Conservation (phyloP, 2,888 invertebrate genomes). For the Cantharis nigra region DNA sequence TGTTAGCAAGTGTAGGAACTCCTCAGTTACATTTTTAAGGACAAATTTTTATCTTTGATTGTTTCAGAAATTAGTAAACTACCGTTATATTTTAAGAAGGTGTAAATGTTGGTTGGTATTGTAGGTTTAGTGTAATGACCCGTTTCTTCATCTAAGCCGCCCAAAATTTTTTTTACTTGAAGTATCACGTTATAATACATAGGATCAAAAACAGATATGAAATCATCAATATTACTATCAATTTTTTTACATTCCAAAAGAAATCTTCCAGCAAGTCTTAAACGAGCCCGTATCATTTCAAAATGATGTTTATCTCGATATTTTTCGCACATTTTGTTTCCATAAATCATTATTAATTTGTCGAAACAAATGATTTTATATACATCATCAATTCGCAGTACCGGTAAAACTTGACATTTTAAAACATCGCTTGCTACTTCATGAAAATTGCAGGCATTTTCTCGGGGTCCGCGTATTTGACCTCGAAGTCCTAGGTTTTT, state of each 20-base stretch:
- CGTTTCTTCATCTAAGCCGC: not conserved
- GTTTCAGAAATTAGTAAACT: not conserved
- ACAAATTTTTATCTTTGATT: not conserved
- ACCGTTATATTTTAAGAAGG: not conserved
- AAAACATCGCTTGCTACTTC: not conserved
- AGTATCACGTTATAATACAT: not conserved
- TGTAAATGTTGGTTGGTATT: not conserved
- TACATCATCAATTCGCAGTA: not conserved
- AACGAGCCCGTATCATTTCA: constrained; percentile 6
- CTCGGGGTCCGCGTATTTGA: no score
- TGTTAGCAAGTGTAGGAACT: constrained; percentile 20
- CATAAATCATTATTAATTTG: constrained; percentile 2
- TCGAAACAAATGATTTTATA: not conserved
- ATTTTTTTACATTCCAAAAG: constrained; percentile 6
- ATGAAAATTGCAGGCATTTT: no score
- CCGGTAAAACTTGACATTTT: not conserved
- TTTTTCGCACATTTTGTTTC: not conserved
- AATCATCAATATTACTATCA: constrained; percentile 3
- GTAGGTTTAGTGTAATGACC: constrained; percentile 15
- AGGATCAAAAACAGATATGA: not conserved
- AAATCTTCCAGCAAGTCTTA: constrained; percentile 20
- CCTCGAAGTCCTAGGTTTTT: no score
- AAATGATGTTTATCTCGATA: constrained; percentile 4
- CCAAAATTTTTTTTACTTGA: constrained; percentile 12
- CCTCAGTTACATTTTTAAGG: constrained; percentile 13